Base-by-base conservation (phyloP, 2,888 invertebrate species). In the Hermodice carunculata region DNA sequence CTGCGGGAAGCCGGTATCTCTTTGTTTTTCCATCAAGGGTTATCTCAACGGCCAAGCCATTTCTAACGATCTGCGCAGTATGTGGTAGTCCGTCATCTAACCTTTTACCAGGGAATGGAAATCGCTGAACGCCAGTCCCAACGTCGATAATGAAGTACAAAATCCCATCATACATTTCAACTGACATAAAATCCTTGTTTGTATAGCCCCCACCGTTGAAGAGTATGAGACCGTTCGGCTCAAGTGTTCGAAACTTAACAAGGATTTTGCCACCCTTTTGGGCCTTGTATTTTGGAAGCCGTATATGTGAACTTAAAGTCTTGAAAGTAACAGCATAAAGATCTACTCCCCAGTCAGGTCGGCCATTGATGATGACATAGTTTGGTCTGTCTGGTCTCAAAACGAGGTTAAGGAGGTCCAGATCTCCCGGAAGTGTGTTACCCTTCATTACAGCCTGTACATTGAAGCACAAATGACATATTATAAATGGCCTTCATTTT, bases 91-190 rank as follows among this genome's bases (percentile, higher is more conserved):
- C 83, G 52, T 83, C 81, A 43, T 80, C 76, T n/a, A 83, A 77
- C n/a, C n/a, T n/a, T n/a, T n/a, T n/a, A n/a, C n/a, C n/a, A 17
- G 78, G 70, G 8, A 83, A 70, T 4, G 61, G 61, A 0, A 74
- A 70, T 22, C 83, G 63, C 26, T 69, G 70, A 0, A 75, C 71
- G 8, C 73, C 73, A 3, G 63, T 61, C 0, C 82, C 83, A 26
- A 81, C 70, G 64, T 83, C 74, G 56, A 80, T 73, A 14, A 84
- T 78, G 37, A 81, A 75, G 66, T 80, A 82, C 6, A 82, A 74
- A 24, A 74, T 73, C 1, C 83, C 83, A 61, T 84, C 85, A 64
- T 73, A 80, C 32, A 84, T 64, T 66, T 85, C 85, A 14, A 84
- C 51, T 4, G 78, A 81, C 22, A 84, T 57, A 65, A 79, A 84